phyloP scores from a whole-genome alignment of 1,140 invertebrate genomes.

The Orius insidiosus region DNA sequence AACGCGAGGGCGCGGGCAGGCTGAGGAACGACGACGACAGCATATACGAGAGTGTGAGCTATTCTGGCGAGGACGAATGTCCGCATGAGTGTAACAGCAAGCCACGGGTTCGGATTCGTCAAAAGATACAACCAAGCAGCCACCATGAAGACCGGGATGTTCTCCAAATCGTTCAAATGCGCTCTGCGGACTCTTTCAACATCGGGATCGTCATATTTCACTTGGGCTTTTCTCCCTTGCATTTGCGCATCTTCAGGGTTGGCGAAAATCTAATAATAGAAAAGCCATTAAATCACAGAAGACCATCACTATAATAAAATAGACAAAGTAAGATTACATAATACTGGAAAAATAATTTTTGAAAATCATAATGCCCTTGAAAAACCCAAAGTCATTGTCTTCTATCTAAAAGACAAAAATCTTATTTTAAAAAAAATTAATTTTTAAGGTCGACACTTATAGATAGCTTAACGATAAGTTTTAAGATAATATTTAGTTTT shows the following conservation, averaged over 20 bases:
- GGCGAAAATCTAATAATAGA: constrained; percentile 18
- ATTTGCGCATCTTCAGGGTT: constrained; percentile 18
- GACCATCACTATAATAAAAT: no score
- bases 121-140: constrained; percentile 39
- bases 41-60: constrained; percentile 41
- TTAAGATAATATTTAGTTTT: neutral
- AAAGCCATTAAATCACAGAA: neutral
- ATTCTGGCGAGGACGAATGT: constrained; percentile 37
- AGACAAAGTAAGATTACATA: no score
- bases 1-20: constrained; percentile 37
- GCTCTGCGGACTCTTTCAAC: constrained; percentile 30
- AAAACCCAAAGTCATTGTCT: no score
- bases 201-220: constrained; percentile 22
- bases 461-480: neutral
- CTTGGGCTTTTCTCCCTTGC: constrained; percentile 11
- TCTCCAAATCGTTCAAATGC: constrained; percentile 53
- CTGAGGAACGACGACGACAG: constrained; percentile 33
- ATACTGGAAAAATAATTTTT: neutral
- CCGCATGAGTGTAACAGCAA: constrained; percentile 40
- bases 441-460: neutral
- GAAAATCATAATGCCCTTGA: neutral
- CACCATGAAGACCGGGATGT: constrained; percentile 41
- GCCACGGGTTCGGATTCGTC: constrained; percentile 32
- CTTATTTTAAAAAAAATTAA: no score
- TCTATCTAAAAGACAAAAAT: no score